Base-by-base conservation (phyloP, 2,113 vertebrate genomes). In the Tretioscincus oriximinensis region DNA sequence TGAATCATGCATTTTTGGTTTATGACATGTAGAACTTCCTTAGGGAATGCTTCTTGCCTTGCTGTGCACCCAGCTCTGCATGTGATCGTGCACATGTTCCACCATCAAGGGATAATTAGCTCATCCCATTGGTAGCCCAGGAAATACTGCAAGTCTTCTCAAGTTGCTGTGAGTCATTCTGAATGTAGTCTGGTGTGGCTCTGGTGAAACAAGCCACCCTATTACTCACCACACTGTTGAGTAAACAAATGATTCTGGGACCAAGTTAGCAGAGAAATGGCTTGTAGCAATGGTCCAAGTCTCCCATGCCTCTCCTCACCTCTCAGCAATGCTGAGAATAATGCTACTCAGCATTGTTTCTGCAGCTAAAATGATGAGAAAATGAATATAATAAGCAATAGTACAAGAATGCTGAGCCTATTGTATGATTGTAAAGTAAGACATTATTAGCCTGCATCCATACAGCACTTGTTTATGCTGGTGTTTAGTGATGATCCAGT, bases 131-230 rank as follows among this genome's bases (percentile, higher is more conserved):
- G 70, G 85, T 88, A 85, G 88, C 88, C 87, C 85, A 83, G 88
- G 86, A 86, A 85, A 76, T 60, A 63, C 5, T 75, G 85, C 89
- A 90, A 90, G 91, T 77, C 88, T 81, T 80, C 90, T 89, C 89
- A 90, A 86, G 88, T 86, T 80, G 78, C 64, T 1, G 74, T 91
- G 90, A 92, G 9, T 90, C 90, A 92, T 0, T 1, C 74, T 74
- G 73, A 90, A 86, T 89, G 54, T 41, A 81, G 84, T 82, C 61
- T 20, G 88, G 89, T 84, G 85, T 87, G 89, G 84, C 84, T 86
- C 85, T 88, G 86, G 90, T 87, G 86, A 86, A 91, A 81, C 87
- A 90, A 28, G 68, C 90, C 88, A 77, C 73, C 74, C 0, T 64
- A 0, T 91, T 91, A 93, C 47, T 93, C 90, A 92, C 60, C 0